Evolutionary conservation across 2,888 invertebrate species (phyloP).

Genomic region (Fragum fragum): DNA sequence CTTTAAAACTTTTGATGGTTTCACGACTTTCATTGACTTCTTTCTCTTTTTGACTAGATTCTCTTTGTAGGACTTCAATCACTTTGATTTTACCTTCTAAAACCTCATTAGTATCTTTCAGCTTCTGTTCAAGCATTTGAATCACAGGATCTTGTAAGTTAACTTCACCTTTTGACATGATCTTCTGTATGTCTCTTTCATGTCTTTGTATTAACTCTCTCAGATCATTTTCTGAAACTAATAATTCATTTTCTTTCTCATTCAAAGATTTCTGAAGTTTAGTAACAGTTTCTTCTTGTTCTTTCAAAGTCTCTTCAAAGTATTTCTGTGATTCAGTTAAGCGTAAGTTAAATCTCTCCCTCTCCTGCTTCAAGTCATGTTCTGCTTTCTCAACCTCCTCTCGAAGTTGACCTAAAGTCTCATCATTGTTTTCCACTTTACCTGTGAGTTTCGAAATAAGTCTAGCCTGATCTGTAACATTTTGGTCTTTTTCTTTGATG

Average conservation of each 20-base stretch:
- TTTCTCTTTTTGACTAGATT: conserved; percentile 79
- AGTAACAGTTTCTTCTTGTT: conserved; percentile 76
- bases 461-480: conserved; percentile 74
- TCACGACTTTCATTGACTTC: conserved; percentile 77
- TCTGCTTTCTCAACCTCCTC: conserved; percentile 79
- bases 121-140: conserved; percentile 83
- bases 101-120: conserved; percentile 82
- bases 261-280: conserved; percentile 72
- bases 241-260: conserved; percentile 78
- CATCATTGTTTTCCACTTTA: conserved; percentile 81
- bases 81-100: conserved; percentile 83
- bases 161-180: conserved; percentile 81
- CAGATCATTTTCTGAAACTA: conserved; percentile 79
- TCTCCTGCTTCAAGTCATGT: conserved; percentile 77
- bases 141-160: conserved; percentile 81
- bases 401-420: conserved; percentile 73
- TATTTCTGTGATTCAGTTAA: conserved; percentile 82
- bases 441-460: conserved; percentile 81
- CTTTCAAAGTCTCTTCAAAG: conserved; percentile 83
- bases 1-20: conserved; percentile 90
- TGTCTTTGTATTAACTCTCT: conserved; percentile 79
- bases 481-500: conserved; percentile 81
- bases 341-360: conserved; percentile 78
- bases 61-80: conserved; percentile 81
- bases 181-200: conserved; percentile 80